Conservation (phyloP, 2,113 vertebrate genomes). For the Tinamus guttatus region DNA sequence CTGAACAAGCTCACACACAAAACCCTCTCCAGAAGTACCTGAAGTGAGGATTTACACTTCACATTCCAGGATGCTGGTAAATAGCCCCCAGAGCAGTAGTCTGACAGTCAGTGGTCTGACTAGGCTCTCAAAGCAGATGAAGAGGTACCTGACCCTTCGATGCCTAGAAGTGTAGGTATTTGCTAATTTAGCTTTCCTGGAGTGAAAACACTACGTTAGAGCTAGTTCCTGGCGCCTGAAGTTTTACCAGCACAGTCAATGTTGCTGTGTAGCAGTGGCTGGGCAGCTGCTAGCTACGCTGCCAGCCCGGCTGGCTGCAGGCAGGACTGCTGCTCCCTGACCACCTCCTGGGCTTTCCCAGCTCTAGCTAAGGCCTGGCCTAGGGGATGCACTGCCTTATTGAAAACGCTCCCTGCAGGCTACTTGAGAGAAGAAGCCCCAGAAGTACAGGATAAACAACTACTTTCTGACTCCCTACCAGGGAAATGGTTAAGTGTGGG, state of each 20-base stretch:
- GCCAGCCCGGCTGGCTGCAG: not conserved
- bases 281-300: not conserved
- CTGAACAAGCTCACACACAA: not conserved
- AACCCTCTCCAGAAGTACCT: conserved; percentile 43
- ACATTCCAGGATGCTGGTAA: not conserved
- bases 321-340: not conserved
- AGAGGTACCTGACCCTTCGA: not conserved
- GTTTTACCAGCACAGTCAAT: not conserved
- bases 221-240: conserved; percentile 30
- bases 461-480: not conserved
- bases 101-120: not conserved
- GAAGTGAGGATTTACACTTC: conserved; percentile 11
- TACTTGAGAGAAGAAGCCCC: not conserved
- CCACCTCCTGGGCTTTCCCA: not conserved
- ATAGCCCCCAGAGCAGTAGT: not conserved
- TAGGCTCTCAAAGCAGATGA: not conserved
- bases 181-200: not conserved
- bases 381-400: not conserved
- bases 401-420: not conserved
- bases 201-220: not conserved
- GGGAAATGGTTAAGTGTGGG: not conserved
- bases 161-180: not conserved
- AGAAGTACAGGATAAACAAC: not conserved
- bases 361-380: not conserved
- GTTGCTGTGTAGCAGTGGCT: not conserved